These are phyloP conservation scores for Litoditis marina DNA, from an alignment of 2,888 invertebrate genomes.

Conservation along the genomic window DNA sequence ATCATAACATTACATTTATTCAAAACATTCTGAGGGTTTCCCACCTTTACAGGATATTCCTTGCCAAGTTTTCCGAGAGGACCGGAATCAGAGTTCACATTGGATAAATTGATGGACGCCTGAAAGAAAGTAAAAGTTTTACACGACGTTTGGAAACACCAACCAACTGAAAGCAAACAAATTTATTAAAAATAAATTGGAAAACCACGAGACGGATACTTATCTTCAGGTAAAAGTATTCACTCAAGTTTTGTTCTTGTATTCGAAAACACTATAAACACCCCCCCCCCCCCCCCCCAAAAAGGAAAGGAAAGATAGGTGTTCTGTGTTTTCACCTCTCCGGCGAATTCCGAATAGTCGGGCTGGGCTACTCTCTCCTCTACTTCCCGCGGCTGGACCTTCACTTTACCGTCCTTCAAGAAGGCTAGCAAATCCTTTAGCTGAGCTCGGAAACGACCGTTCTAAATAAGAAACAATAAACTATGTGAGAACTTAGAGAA, in stretches of 20 bases:
- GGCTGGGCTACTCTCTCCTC: not conserved
- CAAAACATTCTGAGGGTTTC: too few species aligned
- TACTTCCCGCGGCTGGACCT: conserved; percentile 9
- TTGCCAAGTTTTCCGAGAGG: conserved; percentile 40
- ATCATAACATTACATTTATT: too few species aligned
- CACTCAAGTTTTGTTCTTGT: too few species aligned
- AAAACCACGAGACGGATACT: too few species aligned
- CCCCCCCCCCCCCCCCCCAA: too few species aligned
- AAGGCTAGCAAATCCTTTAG: conserved; percentile 35
- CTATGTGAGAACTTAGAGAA: not conserved
- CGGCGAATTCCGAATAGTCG: not conserved
- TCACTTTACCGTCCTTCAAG: conserved; percentile 30
- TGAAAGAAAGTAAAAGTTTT: conserved; percentile 6
- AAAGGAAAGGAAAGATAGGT: too few species aligned
- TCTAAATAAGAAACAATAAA: conserved; percentile 31
- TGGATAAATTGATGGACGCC: conserved; percentile 27
- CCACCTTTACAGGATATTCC: conserved; percentile 43
- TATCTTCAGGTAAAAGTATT: too few species aligned
- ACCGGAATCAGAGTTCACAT: conserved; percentile 30
- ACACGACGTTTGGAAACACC: too few species aligned
- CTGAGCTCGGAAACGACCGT: conserved; percentile 33
- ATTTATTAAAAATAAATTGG: too few species aligned
- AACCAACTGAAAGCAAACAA: too few species aligned
- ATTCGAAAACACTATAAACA: too few species aligned
- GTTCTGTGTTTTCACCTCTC: not conserved